A percentile compares a stretch with the other conserved stretches of the same genome.
Conservation (phyloP, 2,113 vertebrate genomes). For the Noturus placidus region DNA sequence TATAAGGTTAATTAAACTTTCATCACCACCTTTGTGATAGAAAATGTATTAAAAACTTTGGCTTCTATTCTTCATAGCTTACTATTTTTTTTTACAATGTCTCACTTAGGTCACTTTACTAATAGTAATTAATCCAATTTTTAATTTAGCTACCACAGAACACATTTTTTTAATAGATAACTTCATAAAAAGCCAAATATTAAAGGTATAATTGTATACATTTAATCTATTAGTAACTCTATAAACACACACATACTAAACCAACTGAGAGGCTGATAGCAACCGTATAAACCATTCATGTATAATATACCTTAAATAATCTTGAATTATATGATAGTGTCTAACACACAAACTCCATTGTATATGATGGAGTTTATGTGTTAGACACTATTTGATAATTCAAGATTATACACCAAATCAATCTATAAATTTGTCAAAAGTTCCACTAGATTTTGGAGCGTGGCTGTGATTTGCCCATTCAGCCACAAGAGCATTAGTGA, state of each 20-base stretch:
- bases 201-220: neutral
- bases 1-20: neutral
- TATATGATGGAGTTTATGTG: neutral
- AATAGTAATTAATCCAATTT: neutral
- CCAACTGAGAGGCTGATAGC: neutral
- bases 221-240: neutral
- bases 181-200: neutral
- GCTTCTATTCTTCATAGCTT: neutral
- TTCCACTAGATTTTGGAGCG: neutral
- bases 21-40: neutral
- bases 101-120: neutral
- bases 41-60: neutral
- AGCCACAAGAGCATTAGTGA: neutral
- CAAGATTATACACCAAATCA: neutral
- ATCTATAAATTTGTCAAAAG: neutral
- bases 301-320: too few relatives aligned
- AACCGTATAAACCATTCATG: neutral
- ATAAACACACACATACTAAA: neutral
- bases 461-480: neutral
- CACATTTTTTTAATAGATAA: neutral
- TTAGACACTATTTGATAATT: neutral
- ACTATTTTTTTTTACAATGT: neutral
- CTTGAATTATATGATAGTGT: too few relatives aligned
- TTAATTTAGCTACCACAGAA: neutral
- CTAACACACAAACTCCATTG: too few relatives aligned